Evolutionary conservation across 2,888 invertebrate genomes (phyloP).

Genomic region (Ctenicera cuprea): DNA sequence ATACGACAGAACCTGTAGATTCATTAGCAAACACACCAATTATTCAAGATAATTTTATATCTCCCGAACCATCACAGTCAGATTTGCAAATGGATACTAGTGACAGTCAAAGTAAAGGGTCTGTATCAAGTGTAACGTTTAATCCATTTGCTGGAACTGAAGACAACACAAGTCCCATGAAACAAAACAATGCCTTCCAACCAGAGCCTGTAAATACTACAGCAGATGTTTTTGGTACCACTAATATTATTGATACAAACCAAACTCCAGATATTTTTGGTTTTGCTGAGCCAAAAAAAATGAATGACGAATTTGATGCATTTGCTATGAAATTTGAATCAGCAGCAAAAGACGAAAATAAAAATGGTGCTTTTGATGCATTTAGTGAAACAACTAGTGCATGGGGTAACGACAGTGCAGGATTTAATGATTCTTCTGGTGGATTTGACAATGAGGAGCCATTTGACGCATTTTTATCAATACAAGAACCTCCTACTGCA

Average conservation of each 20-base stretch:
- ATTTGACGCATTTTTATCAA: conserved; percentile 87
- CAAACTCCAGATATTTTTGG: conserved; percentile 54
- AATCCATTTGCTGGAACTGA: conserved; percentile 73
- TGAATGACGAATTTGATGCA: conserved; percentile 85
- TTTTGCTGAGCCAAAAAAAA: conserved; percentile 48
- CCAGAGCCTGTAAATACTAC: conserved; percentile 7
- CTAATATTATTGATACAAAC: conserved; percentile 33
- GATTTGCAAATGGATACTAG: conserved; percentile 71
- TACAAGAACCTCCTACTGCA: conserved; percentile 83
- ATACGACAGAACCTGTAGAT: conserved; percentile 30
- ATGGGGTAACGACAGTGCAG: conserved; percentile 69
- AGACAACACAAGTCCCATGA: conserved; percentile 61
- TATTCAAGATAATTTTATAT: conserved; percentile 63
- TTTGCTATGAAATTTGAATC: conserved; percentile 93
- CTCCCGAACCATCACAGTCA: conserved; percentile 68
- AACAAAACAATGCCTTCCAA: conserved; percentile 55
- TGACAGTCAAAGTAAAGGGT: conserved; percentile 70
- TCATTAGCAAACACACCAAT: conserved; percentile 48
- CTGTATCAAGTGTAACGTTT: conserved; percentile 70
- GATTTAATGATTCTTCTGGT: conserved; percentile 65
- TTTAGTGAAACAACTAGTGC: conserved; percentile 71
- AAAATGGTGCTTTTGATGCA: conserved; percentile 75
- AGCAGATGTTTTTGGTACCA: conserved; percentile 59
- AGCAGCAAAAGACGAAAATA: conserved; percentile 74
- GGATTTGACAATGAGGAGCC: conserved; percentile 84